A percentile compares a stretch with the other conserved stretches of the same genome.
Evolutionary conservation across 2,888 invertebrate species (phyloP).

Genomic region (Agonopterix alstromeriana): DNA sequence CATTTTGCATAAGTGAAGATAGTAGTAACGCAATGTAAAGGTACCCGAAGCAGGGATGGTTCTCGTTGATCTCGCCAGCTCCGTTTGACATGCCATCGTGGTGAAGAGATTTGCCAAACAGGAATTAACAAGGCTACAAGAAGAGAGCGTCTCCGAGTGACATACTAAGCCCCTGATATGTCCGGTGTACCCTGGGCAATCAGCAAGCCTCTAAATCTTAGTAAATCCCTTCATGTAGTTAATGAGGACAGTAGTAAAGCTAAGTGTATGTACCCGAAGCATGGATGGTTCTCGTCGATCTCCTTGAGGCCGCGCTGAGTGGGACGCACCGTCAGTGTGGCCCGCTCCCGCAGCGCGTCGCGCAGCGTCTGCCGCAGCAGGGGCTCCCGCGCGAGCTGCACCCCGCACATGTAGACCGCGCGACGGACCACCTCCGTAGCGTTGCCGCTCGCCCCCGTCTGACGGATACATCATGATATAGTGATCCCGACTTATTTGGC

Average conservation of each 20-base stretch:
- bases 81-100: too few species aligned
- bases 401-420: slow-evolving; percentile 95
- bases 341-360: slow-evolving; percentile 92
- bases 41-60: slow-evolving; percentile 87
- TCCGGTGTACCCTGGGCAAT: too few species aligned
- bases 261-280: slow-evolving; percentile 74
- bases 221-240: too few species aligned
- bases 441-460: slow-evolving; percentile 50
- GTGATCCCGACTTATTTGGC: too few species aligned
- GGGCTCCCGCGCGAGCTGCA: slow-evolving; percentile 95
- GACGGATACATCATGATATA: neutral
- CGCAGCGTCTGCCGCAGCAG: slow-evolving; percentile 89
- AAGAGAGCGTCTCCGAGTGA: too few species aligned
- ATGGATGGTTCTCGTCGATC: slow-evolving; percentile 96
- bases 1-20: too few species aligned
- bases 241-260: too few species aligned
- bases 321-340: slow-evolving; percentile 87
- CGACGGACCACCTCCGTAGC: slow-evolving; percentile 92
- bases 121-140: too few species aligned
- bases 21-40: neutral
- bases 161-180: too few species aligned
- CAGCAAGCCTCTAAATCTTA: too few species aligned
- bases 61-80: slow-evolving; percentile 90
- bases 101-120: too few species aligned
- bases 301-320: slow-evolving; percentile 95